Conservation (phyloP, 2,888 invertebrate species). For the Mesorhabditis spiculigera region DNA sequence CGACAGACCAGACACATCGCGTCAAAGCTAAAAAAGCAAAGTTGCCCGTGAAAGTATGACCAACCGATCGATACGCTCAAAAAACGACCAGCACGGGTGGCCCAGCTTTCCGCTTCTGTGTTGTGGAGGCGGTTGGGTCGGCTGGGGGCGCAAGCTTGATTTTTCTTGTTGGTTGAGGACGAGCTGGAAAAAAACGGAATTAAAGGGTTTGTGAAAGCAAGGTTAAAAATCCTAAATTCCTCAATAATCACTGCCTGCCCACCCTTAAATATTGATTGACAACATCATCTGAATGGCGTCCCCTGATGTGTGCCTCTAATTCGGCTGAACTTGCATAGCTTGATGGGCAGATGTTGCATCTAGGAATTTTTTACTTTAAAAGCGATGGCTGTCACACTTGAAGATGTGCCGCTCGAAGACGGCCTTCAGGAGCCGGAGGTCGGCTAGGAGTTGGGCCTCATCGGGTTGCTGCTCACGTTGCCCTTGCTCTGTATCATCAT, state of each 20-base stretch:
- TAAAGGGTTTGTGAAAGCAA: not conserved
- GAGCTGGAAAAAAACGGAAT: not conserved
- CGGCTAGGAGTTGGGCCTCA: too few species aligned
- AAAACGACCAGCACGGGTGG: constrained; percentile 1
- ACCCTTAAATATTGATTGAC: not conserved
- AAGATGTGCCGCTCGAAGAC: too few species aligned
- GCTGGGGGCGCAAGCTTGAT: not conserved
- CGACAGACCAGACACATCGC: constrained; percentile 21
- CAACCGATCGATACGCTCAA: not conserved
- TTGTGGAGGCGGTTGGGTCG: not conserved
- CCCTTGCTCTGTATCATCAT: too few species aligned
- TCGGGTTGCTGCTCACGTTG: too few species aligned
- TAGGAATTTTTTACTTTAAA: not conserved
- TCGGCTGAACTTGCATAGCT: not conserved
- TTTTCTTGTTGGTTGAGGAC: not conserved
- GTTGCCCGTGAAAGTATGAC: not conserved
- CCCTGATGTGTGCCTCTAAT: not conserved
- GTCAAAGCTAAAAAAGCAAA: constrained; percentile 12
- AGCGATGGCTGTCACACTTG: too few species aligned
- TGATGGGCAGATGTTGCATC: constrained; percentile 6
- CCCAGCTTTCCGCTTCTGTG: not conserved
- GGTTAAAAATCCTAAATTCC: not conserved
- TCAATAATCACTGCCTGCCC: not conserved
- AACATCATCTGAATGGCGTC: not conserved
- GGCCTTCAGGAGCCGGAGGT: too few species aligned